Evolutionary conservation across 2,113 vertebrate species (phyloP), one percentile per base, ranked within the genome.

Genomic region (Tursiops truncatus): DNA sequence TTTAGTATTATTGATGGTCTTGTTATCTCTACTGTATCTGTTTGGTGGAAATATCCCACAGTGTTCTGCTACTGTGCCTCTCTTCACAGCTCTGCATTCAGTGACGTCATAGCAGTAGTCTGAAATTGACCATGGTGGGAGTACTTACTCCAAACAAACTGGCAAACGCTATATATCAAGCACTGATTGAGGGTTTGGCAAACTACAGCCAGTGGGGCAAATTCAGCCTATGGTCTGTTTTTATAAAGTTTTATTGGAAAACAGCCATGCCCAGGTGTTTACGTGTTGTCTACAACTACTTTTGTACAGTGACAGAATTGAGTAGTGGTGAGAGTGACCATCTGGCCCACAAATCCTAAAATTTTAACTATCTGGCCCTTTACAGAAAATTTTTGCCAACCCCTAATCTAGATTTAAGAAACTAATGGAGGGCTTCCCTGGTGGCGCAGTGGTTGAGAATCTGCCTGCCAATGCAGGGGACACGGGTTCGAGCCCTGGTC

Each of bases 41-140:
- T 8, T 8, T 8, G 6, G 13, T 53, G 41, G 21, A 44, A 84
- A 41, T 36, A 28, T 25, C 20, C 33, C 2, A 9, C 12, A 20
- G 41, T 1, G 11, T 7, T 28, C 2, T 10, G 31, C 21, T 11
- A 41, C 8, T 44, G 26, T 1, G 1, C 2, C 0, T 47, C 25
- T 71, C 38, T 50, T 80, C 36, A 21, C 7, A 56, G 4, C 33
- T 73, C 25, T 47, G 70, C 8, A 10, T 68, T 71, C 11, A 44
- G 5, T 58, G 25, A 56, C 0, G 5, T 47, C 18, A 15, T 28
- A 13, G 17, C 3, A 28, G 15, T 31, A 62, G 36, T 56, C 82
- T 65, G 50, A 81, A 70, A 63, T 10, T 74, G 38, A 41, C 53
- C 18, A 3, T 1, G 4, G 3, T 38, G 31, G 28, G 13, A 79